Base-by-base conservation (phyloP, 2,888 invertebrate species). In the Rosalia funebris region DNA sequence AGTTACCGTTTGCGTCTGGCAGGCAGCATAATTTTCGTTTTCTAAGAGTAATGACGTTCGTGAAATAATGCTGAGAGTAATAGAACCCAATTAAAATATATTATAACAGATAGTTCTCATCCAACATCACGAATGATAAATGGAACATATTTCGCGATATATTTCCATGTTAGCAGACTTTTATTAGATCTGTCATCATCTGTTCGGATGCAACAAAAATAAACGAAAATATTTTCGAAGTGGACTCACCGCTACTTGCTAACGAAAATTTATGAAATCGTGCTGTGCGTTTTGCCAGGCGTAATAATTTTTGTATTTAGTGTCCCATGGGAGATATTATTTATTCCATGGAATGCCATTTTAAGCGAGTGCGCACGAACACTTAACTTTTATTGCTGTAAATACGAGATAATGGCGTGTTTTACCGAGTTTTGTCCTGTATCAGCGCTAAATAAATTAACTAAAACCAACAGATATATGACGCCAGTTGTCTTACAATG, bases 201-300 rank as follows among this genome's bases (percentile, higher is more conserved):
- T 16, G 20, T 34, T 47, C n/a, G 11, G 32, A 34, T 11, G 47
- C 20, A 10, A 47, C 44, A 12, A 14, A 44, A 44, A 44, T 44
- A 44, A 25, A 47, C 31, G 19, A 15, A 46, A 46, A 46, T 46
- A 46, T 46, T 32, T 46, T 19, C n/a, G 44, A 44, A 44, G 44
- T 25, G 19, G 41, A 17, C 41, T 41, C 17, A n/a, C 11, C 16
- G 17, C 17, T 41, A 37, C 14, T 31, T 25, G 9, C 14, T 10
- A 31, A 32, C 31, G 5, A 32, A 34, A 47, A 47, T 46, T 46
- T 46, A 47, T 47, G 14, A n/a, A 10, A 1, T 5, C 32, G 11
- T 17, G 3, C 11, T 11, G 17, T 17, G 34, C 10, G 4, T 34
- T 32, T 3, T 17, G 47, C 47, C 34, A 34, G 32, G 11, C 7